Base-by-base conservation (phyloP, 2,113 vertebrate species). In the Probosciger aterrimus region DNA sequence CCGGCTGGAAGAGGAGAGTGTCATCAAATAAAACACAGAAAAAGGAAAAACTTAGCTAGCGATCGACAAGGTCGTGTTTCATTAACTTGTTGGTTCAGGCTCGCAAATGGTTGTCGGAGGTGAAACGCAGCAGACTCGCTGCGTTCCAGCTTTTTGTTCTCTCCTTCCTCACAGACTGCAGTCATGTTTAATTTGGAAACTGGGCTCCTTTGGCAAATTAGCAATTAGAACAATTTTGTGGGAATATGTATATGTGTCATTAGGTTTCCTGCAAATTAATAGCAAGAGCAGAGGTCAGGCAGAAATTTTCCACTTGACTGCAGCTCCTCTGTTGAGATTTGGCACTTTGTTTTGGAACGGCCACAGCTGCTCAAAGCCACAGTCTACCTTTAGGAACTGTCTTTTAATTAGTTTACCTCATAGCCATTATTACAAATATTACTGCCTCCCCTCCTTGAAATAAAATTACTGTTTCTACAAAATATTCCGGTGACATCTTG, bases 221-320 rank as follows among this genome's bases (percentile, higher is more conserved):
- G 99, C 99, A 99, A 99, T 99, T 99, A 99, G 98, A 99, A 99
- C 98, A 99, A 99, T 99, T 99, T 99, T 98, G 98, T 98, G 98
- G 98, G 98, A 99, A 99, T 99, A 98, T 99, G 99, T 99, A 99
- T 99, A 98, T 99, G 98, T 99, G 99, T 99, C 99, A 99, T 99
- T 99, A 99, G 99, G 98, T 98, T 98, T 98, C 98, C 98, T 99
- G 98, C 98, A 99, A 99, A 99, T 99, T 99, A 99, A 99, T 99
- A 99, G 98, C 98, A 57, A 97, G 98, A 98, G 98, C 98, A 98
- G 97, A 98, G 99, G 98, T 99, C 99, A 98, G 98, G 97, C 98
- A 97, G 97, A 98, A 98, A 98, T 99, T 99, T 99, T 99, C 98
- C 98, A 99, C 99, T 99, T 98, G 98, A 98, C 98, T 98, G 98